These are phyloP conservation scores for Mormyrus lacerda DNA, from an alignment of 2,113 vertebrate genomes.

Conservation along the genomic window DNA sequence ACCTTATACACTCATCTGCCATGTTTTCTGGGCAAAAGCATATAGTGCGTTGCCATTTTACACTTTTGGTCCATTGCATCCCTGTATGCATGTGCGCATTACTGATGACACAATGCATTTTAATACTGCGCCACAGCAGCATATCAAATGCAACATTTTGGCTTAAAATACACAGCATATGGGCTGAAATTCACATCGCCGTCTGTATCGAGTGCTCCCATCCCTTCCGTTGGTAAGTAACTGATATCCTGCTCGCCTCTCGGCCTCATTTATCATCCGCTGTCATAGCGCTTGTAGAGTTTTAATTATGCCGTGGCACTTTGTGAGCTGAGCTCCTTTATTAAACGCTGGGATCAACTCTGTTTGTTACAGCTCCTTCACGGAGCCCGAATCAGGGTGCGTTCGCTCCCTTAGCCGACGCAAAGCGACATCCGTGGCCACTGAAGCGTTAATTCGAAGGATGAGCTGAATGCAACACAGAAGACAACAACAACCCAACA, in stretches of 20 bases:
- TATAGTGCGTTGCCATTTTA: not conserved
- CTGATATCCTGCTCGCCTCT: not conserved
- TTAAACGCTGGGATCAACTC: not conserved
- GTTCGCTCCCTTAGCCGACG: not conserved
- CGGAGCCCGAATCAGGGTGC: not conserved
- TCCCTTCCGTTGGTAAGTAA: not conserved
- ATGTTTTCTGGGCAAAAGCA: not conserved
- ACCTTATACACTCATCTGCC: not conserved
- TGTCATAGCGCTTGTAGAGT: not conserved
- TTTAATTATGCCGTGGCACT: not conserved
- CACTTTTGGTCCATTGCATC: not conserved
- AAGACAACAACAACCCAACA: not conserved
- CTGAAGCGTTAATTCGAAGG: not conserved
- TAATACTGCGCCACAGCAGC: not conserved
- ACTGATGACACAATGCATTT: not conserved
- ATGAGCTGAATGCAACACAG: not conserved
- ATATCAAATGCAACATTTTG: not conserved
- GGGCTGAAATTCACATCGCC: not conserved
- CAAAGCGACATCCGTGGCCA: not conserved
- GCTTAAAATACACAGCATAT: not conserved
- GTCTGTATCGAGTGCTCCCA: not conserved
- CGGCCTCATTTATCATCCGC: not conserved
- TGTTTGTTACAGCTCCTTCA: not conserved
- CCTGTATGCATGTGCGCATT: not conserved
- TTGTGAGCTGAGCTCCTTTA: not conserved